phyloP scores from a whole-genome alignment of 2,113 vertebrate genomes.

The Sialia sialis region DNA sequence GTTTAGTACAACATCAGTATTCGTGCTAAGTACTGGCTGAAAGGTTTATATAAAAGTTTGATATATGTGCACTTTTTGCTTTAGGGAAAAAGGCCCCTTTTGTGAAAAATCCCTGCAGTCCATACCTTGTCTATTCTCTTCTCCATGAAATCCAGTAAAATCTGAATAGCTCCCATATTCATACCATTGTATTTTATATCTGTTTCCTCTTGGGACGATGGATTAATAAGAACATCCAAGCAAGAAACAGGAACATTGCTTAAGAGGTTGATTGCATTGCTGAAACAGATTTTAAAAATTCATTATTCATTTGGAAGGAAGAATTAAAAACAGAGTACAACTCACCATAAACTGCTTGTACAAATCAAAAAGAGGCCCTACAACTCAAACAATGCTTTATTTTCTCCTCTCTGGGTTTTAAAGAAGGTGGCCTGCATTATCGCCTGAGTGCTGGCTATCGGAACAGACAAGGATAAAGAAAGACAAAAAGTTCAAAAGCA shows the following conservation, averaged over 20 bases:
- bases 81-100: not conserved
- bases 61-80: not conserved
- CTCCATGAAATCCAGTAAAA: slow-evolving; percentile 94
- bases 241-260: slow-evolving; percentile 93
- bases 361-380: not conserved
- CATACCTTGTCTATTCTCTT: slow-evolving; percentile 96
- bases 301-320: slow-evolving; percentile 30
- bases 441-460: not conserved
- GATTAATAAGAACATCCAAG: slow-evolving; percentile 88
- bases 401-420: not conserved
- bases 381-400: not conserved
- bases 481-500: not conserved
- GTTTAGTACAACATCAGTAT: not conserved
- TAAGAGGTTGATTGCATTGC: slow-evolving; percentile 93
- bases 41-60: not conserved
- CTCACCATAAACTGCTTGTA: not conserved
- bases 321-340: slow-evolving; percentile 1
- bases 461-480: not conserved
- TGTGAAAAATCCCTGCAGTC: not conserved
- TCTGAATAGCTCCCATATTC: slow-evolving; percentile 87
- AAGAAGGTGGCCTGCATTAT: not conserved
- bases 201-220: slow-evolving; percentile 82
- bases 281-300: slow-evolving; percentile 73
- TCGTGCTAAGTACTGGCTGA: not conserved
- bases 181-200: slow-evolving; percentile 84